These are phyloP conservation scores for Aphrophora alni DNA, from an alignment of 2,888 invertebrate genomes.

Conservation along the genomic window DNA sequence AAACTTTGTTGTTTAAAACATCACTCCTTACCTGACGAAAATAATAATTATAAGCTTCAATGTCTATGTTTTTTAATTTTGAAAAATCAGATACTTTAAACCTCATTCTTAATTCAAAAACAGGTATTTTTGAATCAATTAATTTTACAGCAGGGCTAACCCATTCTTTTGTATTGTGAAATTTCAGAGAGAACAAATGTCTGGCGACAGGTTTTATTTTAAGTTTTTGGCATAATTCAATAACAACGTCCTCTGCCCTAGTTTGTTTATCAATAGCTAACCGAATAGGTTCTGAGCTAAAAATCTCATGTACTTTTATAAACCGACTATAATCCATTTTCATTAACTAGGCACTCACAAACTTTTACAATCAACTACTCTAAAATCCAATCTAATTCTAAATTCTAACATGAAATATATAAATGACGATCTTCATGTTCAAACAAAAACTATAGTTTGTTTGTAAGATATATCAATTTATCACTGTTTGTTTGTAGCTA, in stretches of 20 bases:
- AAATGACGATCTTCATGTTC: no score
- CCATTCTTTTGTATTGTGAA: conserved; percentile 70
- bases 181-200: conserved; percentile 77
- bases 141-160: conserved; percentile 69
- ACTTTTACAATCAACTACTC: no score
- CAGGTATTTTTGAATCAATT: conserved; percentile 59
- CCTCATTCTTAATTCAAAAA: conserved; percentile 76
- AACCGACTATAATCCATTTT: conserved; percentile 35
- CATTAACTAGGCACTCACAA: no score
- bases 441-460: no score
- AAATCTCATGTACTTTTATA: conserved; percentile 31
- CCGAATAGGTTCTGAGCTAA: conserved; percentile 23
- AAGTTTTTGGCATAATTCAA: conserved; percentile 71
- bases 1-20: conserved; percentile 78
- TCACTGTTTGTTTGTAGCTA: no score
- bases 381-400: no score
- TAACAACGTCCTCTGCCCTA: conserved; percentile 74
- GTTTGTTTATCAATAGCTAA: conserved; percentile 52
- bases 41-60: conserved; percentile 81
- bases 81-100: conserved; percentile 74
- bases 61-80: conserved; percentile 71
- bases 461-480: no score
- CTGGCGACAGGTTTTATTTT: conserved; percentile 78
- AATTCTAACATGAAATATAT: no score
- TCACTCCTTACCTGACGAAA: conserved; percentile 85